Base-by-base conservation (phyloP, 2,888 invertebrate species). In the Aphodius sticticus region DNA sequence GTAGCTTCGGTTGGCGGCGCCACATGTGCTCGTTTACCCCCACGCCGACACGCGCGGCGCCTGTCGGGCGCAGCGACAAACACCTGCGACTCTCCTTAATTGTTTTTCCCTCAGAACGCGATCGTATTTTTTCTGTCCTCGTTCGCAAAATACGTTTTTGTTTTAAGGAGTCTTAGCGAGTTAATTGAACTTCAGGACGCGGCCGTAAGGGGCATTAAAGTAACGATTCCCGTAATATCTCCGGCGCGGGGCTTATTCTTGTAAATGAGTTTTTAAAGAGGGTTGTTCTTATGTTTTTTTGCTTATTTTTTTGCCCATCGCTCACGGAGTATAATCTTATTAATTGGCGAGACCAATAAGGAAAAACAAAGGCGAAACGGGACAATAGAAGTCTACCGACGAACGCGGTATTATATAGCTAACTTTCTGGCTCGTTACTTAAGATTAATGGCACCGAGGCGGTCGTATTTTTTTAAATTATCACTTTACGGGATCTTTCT, bases 321-420 rank as follows among this genome's bases (percentile, higher is more conserved):
- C n/a, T 7, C 53, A 16, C 35, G 72, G 16, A 6, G 72, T 6
- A 6, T 72, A 36, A 72, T 72, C 72, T 36, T 36, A 16, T 72
- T 36, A 72, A 72, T 72, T 72, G 72, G 72, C 16, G 72, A 16
- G n/a, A 15, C 15, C 72, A 72, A 72, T 72, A 36, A 26, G 72
- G 35, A 72, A 72, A 26, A 72, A n/a, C 72, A 26, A 36, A 72
- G 72, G 35, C 36, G 72, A 72, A 36, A 16, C 15, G 72, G 53
- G 12, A 53, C 53, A 53, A 53, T 53, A 5, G 53, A 53, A 53
- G 53, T 53, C 38, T 12, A 53, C 53, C 53, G 53, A 53, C 53
- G 2, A 5, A 9, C 9, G 53, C 12, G 53, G 53, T 53, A 53
- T 53, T 53, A 53, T 53, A 53, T 7, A 53, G 53, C 7, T 53